phyloP scores from a whole-genome alignment of 1,140 invertebrate species.

The Pogonognathellus flavescens region DNA sequence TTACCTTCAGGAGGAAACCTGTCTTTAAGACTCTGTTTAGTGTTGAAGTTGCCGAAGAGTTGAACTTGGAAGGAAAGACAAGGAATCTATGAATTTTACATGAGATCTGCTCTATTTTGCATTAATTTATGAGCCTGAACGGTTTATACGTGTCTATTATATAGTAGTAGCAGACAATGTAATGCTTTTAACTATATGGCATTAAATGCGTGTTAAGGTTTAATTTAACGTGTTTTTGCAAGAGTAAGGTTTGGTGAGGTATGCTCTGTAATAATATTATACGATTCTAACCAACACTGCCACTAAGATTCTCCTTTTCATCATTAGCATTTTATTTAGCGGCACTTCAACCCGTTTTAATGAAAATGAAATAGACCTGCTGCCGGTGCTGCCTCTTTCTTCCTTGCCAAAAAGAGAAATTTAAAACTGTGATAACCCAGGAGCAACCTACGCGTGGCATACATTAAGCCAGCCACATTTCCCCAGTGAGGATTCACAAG shows the following conservation, averaged over 20 bases:
- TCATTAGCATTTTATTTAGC: slow-evolving; percentile 37
- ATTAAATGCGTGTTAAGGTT: too few species aligned
- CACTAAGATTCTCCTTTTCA: background rate
- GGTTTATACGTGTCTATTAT: slow-evolving; percentile 6
- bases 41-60: background rate
- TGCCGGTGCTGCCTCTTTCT: too few species aligned
- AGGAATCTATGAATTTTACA: slow-evolving; percentile 33
- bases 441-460: too few species aligned
- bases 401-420: too few species aligned
- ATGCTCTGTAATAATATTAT: background rate
- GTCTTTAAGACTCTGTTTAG: background rate
- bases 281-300: background rate
- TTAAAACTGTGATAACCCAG: too few species aligned
- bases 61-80: background rate
- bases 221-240: background rate
- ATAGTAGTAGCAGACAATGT: background rate
- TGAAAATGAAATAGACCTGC: background rate
- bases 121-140: slow-evolving; percentile 36
- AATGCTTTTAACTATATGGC: background rate
- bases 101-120: slow-evolving; percentile 42
- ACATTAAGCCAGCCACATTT: too few species aligned
- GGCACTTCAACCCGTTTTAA: background rate
- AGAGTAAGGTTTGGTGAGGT: background rate
- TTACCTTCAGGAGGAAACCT: background rate
- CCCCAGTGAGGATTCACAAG: too few species aligned